A percentile compares a stretch with the other conserved stretches of the same genome.
Conservation (phyloP, 2,797 vertebrate species). For the Vireo griseus region DNA sequence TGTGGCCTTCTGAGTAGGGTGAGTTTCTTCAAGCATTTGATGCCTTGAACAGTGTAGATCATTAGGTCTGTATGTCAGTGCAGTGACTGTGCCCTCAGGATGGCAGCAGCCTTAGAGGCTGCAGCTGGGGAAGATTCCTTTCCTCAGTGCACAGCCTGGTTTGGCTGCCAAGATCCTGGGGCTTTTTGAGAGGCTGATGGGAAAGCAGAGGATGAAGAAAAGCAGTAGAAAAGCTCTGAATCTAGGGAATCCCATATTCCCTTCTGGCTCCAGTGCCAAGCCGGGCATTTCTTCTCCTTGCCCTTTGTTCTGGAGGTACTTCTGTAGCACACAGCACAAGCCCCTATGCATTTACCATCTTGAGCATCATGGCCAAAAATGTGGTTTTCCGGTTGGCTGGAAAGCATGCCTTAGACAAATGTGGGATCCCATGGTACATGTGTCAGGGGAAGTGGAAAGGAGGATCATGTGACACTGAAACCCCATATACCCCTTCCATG, state of each 20-base stretch:
- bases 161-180: not conserved
- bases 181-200: not conserved
- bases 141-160: not conserved
- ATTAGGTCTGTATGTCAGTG: conserved; percentile 24
- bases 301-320: not conserved
- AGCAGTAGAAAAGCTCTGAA: not conserved
- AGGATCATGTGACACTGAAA: not conserved
- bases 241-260: not conserved
- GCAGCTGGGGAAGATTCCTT: not conserved
- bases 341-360: not conserved
- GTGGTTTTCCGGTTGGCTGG: not conserved
- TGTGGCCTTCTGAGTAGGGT: not conserved
- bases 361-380: not conserved
- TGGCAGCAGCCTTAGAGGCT: not conserved
- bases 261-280: rapidly evolving
- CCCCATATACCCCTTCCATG: not conserved
- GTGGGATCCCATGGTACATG: not conserved
- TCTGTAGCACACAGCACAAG: not conserved
- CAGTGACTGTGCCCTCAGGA: not conserved
- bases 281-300: not conserved
- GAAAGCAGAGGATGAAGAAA: not conserved
- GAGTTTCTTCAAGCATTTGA: conserved; percentile 11
- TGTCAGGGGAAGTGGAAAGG: not conserved
- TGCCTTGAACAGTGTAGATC: not conserved
- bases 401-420: not conserved